Evolutionary conservation across 1,140 invertebrate genomes (phyloP).

Genomic region (Zelostemma sp.): DNA sequence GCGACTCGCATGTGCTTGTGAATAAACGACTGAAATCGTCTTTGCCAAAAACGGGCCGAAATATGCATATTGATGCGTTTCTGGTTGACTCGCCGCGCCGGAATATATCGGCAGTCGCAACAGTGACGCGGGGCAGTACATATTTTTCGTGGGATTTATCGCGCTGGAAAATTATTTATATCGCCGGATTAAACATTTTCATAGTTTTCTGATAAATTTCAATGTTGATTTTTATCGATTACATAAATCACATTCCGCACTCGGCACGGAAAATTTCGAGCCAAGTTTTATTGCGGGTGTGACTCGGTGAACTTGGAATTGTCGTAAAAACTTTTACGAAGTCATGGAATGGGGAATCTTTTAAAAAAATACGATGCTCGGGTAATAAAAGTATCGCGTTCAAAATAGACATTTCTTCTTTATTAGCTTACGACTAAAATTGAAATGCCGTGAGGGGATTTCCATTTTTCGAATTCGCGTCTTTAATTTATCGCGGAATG

Average conservation of each 20-base stretch:
- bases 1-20: conserved; percentile 21
- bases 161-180: neutral
- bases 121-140: conserved; percentile 3
- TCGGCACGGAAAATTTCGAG: neutral
- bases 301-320: neutral
- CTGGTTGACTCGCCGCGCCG: neutral
- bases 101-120: too few species aligned
- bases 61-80: conserved; percentile 14
- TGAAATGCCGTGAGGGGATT: too few species aligned
- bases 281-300: neutral
- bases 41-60: conserved; percentile 26
- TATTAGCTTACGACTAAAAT: too few species aligned
- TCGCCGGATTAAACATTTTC: neutral
- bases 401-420: too few species aligned
- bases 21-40: conserved; percentile 37
- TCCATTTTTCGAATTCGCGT: too few species aligned
- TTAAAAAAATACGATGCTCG: too few species aligned
- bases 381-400: too few species aligned
- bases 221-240: neutral
- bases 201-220: neutral
- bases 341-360: too few species aligned
- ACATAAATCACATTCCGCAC: neutral
- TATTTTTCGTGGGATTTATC: conserved; percentile 2
- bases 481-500: neutral
- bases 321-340: neutral